Conservation (phyloP, 2,113 vertebrate species). For the Hypanus sabinus region DNA sequence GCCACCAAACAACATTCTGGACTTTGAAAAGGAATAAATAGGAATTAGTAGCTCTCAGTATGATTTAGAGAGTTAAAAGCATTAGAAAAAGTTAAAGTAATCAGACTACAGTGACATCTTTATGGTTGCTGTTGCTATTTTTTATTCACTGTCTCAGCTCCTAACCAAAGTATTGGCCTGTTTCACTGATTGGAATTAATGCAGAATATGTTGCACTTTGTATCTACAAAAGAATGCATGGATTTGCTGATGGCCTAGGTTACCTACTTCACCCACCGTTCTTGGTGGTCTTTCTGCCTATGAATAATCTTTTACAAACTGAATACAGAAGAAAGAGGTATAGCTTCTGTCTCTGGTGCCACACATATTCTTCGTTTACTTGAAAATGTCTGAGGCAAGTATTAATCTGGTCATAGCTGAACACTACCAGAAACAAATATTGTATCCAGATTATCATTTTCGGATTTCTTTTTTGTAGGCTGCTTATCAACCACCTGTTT, state of each 20-base stretch:
- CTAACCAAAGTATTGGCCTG: not conserved
- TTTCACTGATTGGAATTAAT: not conserved
- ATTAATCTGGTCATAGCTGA: not conserved
- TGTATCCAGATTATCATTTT: not conserved
- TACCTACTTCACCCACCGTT: not conserved
- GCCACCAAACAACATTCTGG: not conserved
- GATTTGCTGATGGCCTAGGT: not conserved
- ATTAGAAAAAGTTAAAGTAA: not conserved
- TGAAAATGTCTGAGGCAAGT: not conserved
- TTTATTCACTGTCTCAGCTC: not conserved
- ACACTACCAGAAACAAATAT: not conserved
- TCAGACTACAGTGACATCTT: not conserved
- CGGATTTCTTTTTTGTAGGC: not conserved
- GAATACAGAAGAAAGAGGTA: not conserved
- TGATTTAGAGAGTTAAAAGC: conserved; percentile 29
- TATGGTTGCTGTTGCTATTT: not conserved
- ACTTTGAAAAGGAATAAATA: not conserved
- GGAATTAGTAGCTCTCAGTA: not conserved
- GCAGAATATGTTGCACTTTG: not conserved
- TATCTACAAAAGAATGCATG: not conserved
- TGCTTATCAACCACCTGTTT: not conserved
- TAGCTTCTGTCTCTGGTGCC: not conserved
- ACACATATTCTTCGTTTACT: not conserved
- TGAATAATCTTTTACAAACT: not conserved
- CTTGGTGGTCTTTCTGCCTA: not conserved